These are phyloP conservation scores for Corythoichthys haematopterus DNA, from an alignment of 2,113 vertebrate genomes.

Conservation along the genomic window DNA sequence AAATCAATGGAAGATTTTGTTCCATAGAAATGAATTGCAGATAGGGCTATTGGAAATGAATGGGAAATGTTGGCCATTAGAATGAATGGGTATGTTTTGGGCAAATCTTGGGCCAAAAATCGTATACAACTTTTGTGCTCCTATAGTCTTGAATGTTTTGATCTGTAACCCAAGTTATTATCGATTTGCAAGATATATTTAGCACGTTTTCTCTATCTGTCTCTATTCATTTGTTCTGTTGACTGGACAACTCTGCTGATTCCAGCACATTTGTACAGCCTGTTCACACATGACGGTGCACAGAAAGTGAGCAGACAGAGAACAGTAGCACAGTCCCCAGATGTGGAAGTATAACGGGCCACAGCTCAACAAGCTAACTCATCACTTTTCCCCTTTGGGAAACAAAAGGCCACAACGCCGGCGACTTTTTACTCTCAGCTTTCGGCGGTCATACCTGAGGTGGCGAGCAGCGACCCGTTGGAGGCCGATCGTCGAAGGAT, in stretches of 20 bases:
- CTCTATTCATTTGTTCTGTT: slow-evolving; percentile 17
- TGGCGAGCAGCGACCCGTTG: slow-evolving; percentile 67
- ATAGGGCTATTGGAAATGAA: too few relatives aligned
- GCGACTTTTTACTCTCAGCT: neutral
- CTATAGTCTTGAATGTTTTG: too few relatives aligned
- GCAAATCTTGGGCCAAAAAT: too few relatives aligned
- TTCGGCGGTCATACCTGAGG: slow-evolving; percentile 65
- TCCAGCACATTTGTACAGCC: slow-evolving; percentile 10
- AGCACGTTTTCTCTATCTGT: slow-evolving; percentile 12
- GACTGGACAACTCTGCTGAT: slow-evolving; percentile 26
- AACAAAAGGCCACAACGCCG: neutral
- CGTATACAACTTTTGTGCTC: too few relatives aligned
- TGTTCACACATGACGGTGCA: slow-evolving; percentile 17
- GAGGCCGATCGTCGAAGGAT: slow-evolving; percentile 70
- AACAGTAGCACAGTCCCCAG: slow-evolving; percentile 30
- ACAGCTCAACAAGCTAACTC: slow-evolving; percentile 33
- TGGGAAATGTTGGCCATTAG: too few relatives aligned
- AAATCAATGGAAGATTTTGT: too few relatives aligned
- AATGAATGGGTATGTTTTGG: too few relatives aligned
- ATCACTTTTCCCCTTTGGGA: slow-evolving; percentile 29
- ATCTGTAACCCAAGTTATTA: too few relatives aligned
- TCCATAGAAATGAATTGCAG: too few relatives aligned
- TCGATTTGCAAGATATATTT: slow-evolving; percentile 18
- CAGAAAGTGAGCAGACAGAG: slow-evolving; percentile 29
- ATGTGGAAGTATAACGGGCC: slow-evolving; percentile 49